These are phyloP conservation scores for Todiramphus chloris DNA, from an alignment of 2,113 vertebrate species.

Conservation along the genomic window DNA sequence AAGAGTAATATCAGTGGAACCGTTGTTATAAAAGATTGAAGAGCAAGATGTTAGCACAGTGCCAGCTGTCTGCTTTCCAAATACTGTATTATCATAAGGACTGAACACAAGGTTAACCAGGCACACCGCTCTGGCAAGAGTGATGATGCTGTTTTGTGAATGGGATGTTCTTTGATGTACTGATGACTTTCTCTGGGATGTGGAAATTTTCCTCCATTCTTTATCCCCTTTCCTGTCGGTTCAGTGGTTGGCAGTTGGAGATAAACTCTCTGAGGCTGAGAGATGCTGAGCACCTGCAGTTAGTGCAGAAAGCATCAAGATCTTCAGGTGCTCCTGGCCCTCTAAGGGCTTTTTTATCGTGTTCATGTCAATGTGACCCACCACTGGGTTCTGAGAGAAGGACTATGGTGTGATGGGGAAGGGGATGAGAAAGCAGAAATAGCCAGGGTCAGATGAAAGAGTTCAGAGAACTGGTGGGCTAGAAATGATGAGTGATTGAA, in stretches of 20 bases:
- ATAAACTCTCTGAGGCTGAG: background rate
- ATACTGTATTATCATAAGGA: constrained; percentile 45
- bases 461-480: background rate
- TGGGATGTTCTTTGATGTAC: constrained; percentile 49
- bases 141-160: constrained; percentile 30
- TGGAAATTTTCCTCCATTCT: background rate
- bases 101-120: constrained; percentile 70
- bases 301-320: background rate
- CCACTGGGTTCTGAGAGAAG: background rate
- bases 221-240: background rate
- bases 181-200: constrained; percentile 38
- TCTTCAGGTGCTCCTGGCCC: background rate
- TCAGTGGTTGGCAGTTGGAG: background rate
- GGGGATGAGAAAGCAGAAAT: background rate
- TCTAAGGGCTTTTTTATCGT: background rate
- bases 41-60: constrained; percentile 18
- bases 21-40: constrained; percentile 59
- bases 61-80: constrained; percentile 78
- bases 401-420: background rate
- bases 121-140: constrained; percentile 5
- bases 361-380: background rate
- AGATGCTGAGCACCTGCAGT: background rate
- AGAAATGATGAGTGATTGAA: background rate
- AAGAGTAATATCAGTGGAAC: constrained; percentile 29
- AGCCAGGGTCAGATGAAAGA: background rate